Evolutionary conservation across 2,888 invertebrate species (phyloP).

Genomic region (Coelopa pilipes): DNA sequence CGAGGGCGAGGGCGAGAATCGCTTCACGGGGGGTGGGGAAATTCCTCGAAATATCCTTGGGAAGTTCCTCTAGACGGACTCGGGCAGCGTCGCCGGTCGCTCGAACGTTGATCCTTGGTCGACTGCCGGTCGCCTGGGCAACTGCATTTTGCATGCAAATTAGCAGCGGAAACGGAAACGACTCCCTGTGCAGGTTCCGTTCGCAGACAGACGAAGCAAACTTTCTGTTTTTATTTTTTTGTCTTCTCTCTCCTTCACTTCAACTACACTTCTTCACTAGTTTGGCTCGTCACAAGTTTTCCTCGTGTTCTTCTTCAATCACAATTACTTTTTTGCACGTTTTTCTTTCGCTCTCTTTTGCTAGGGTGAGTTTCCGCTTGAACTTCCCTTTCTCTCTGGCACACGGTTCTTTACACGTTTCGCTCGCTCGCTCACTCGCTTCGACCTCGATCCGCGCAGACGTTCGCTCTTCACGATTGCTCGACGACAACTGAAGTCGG

Average conservation of each 20-base stretch:
- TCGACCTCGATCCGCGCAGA: not conserved
- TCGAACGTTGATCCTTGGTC: not conserved
- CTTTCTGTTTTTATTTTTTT: not conserved
- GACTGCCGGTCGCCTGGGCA: not conserved
- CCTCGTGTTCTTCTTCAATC: not conserved
- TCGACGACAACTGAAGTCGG: conserved; percentile 31
- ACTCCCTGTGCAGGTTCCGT: not conserved
- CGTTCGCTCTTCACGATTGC: conserved; percentile 6
- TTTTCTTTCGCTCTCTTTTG: not conserved
- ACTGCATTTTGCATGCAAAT: not conserved
- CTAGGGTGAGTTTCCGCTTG: conserved; percentile 3
- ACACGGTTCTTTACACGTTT: not conserved
- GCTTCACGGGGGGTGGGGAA: not conserved
- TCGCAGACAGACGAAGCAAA: not conserved
- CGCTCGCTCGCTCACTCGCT: not conserved
- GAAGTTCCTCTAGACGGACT: no score
- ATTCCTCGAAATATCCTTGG: no score
- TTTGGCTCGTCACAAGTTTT: not conserved
- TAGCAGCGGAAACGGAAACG: conserved; percentile 3
- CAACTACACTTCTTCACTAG: not conserved
- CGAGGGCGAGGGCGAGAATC: not conserved
- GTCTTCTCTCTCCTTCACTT: not conserved
- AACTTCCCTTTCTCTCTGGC: not conserved
- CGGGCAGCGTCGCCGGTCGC: no score
- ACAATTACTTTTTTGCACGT: not conserved